Conservation (phyloP, 2,113 vertebrate genomes). For the Grammomys dolichurus region DNA sequence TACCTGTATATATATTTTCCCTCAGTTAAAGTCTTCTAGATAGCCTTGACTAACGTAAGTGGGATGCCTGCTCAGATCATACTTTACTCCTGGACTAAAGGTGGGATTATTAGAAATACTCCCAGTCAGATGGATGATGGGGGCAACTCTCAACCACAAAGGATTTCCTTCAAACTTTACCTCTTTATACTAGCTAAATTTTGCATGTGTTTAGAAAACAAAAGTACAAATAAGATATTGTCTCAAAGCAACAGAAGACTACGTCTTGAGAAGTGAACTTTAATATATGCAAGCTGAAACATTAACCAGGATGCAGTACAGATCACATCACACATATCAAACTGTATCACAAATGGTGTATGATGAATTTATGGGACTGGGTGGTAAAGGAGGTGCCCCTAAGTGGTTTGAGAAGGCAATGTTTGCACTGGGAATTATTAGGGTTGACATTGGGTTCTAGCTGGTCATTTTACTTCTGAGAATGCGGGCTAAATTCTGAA, state of each 20-base stretch:
- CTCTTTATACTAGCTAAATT: background rate
- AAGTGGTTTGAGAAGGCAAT: background rate
- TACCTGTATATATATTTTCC: background rate
- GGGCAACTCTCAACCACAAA: background rate
- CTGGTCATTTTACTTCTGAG: background rate
- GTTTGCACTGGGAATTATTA: background rate
- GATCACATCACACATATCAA: background rate
- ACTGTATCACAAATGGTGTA: background rate
- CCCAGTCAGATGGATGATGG: too few relatives aligned
- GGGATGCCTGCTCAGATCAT: background rate
- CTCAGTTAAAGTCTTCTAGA: background rate
- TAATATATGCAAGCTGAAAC: background rate
- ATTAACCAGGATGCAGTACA: background rate
- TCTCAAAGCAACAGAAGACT: background rate
- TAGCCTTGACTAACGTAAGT: background rate
- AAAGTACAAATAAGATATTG: background rate
- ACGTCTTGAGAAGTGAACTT: background rate
- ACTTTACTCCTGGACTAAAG: background rate
- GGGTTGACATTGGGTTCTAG: background rate
- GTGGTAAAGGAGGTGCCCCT: background rate
- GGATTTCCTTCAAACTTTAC: background rate
- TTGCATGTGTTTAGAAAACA: background rate
- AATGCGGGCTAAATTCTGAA: background rate
- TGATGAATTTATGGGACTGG: background rate
- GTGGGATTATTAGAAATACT: background rate